These are phyloP conservation scores for Vespertilio murinus DNA, from an alignment of 2,797 vertebrate genomes.

Conservation along the genomic window DNA sequence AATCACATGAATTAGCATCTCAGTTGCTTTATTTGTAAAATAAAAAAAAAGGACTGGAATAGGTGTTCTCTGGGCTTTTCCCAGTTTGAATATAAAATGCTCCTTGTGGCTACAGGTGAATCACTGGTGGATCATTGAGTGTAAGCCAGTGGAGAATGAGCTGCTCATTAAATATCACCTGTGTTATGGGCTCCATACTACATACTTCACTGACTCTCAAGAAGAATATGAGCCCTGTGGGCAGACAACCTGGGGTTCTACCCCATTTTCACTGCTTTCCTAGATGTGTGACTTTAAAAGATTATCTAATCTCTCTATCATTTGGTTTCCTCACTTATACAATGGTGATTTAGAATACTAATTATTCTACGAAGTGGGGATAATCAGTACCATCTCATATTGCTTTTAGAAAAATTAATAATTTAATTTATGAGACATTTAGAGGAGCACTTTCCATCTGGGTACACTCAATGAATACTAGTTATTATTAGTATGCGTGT, in stretches of 20 bases:
- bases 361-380: not conserved
- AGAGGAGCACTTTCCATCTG: not conserved
- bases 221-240: not conserved
- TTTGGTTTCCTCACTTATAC: not conserved
- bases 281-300: not conserved
- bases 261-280: not conserved
- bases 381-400: not conserved
- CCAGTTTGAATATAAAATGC: not conserved
- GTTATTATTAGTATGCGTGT: not conserved
- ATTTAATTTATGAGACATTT: not conserved
- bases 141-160: not conserved
- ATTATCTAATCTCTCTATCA: not conserved
- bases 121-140: not conserved
- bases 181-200: not conserved
- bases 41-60: not conserved
- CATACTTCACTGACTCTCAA: not conserved
- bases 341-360: not conserved
- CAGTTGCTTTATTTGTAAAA: not conserved
- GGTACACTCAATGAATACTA: not conserved
- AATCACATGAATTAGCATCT: not conserved
- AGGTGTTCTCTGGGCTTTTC: not conserved
- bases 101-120: not conserved
- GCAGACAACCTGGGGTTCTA: not conserved
- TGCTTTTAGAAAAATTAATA: not conserved
- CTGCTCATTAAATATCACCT: not conserved